Percentiles rank a stretch among this genome's conserved stretches.
Evolutionary conservation across 2,888 invertebrate species (phyloP).

Genomic region (Suillia variegata): DNA sequence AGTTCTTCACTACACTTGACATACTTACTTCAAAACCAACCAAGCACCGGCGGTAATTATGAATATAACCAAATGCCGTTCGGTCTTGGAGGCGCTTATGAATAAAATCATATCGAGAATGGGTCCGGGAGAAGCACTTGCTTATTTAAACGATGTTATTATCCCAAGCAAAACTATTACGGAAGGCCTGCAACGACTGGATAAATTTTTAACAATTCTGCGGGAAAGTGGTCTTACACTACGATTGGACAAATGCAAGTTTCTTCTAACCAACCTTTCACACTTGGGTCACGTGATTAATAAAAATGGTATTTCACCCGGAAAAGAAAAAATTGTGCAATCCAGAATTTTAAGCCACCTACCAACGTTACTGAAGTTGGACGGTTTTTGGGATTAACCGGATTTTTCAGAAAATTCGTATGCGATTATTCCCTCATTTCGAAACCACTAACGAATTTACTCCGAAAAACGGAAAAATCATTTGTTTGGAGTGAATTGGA

Average conservation of each 20-base stretch:
- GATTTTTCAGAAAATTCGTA: constrained; percentile 17
- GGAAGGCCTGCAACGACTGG: neutral
- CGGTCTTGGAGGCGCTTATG: constrained; percentile 16
- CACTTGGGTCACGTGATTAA: constrained; percentile 17
- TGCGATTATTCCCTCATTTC: constrained; percentile 8
- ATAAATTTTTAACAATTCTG: neutral
- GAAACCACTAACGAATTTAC: constrained; percentile 8
- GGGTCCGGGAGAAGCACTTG: neutral
- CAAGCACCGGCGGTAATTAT: constrained; percentile 8
- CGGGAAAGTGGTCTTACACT: constrained; percentile 9
- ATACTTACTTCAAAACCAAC: too few relatives aligned
- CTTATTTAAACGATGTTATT: constrained; percentile 21
- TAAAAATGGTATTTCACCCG: constrained; percentile 21
- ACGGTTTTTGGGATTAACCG: constrained; percentile 12
- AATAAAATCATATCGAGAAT: constrained; percentile 1
- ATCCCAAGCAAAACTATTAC: constrained; percentile 16
- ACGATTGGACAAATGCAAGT: constrained; percentile 22
- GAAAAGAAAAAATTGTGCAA: constrained; percentile 16
- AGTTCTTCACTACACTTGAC: constrained; percentile 11
- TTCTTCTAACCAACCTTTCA: constrained; percentile 14
- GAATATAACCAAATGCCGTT: constrained; percentile 18
- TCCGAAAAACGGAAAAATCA: neutral
- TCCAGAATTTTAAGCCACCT: constrained; percentile 11
- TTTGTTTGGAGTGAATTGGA: constrained; percentile 10
- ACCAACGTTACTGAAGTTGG: constrained; percentile 8